Conservation (phyloP, 1,140 invertebrate genomes). For the Maniola jurtina region DNA sequence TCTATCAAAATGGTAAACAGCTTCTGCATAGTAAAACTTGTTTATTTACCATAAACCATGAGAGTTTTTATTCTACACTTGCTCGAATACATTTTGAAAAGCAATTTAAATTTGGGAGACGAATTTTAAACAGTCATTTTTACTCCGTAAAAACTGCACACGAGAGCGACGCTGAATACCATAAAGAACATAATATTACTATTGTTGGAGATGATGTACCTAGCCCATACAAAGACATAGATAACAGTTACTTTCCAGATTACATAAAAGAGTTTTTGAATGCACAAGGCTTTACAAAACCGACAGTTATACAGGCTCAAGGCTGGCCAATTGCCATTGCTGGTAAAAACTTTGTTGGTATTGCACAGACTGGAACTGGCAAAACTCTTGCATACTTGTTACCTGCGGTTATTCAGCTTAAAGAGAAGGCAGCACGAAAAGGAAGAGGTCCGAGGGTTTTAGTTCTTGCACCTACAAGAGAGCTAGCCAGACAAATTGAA, state of each 20-base stretch:
- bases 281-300: constrained; percentile 87
- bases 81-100: constrained; percentile 11
- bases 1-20: constrained; percentile 21
- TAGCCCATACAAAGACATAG: constrained; percentile 75
- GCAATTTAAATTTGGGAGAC: constrained; percentile 2
- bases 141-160: constrained; percentile 55
- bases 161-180: constrained; percentile 50
- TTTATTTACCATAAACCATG: constrained; percentile 14
- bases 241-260: constrained; percentile 88
- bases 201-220: constrained; percentile 66
- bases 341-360: constrained; percentile 95
- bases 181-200: constrained; percentile 66
- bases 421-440: constrained; percentile 87
- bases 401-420: constrained; percentile 94
- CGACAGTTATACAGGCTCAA: constrained; percentile 93
- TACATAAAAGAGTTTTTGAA: constrained; percentile 86
- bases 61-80: constrained; percentile 6
- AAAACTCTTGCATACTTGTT: constrained; percentile 92
- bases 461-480: constrained; percentile 95
- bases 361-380: constrained; percentile 95
- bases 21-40: constrained; percentile 13
- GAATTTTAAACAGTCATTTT: constrained; percentile 32
- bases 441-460: constrained; percentile 93
- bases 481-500: constrained; percentile 97
- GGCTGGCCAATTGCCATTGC: constrained; percentile 94